Evolutionary conservation across 2,797 vertebrate species (phyloP), one percentile per base, ranked within the genome.

Genomic region (Poeciliopsis turneri): DNA sequence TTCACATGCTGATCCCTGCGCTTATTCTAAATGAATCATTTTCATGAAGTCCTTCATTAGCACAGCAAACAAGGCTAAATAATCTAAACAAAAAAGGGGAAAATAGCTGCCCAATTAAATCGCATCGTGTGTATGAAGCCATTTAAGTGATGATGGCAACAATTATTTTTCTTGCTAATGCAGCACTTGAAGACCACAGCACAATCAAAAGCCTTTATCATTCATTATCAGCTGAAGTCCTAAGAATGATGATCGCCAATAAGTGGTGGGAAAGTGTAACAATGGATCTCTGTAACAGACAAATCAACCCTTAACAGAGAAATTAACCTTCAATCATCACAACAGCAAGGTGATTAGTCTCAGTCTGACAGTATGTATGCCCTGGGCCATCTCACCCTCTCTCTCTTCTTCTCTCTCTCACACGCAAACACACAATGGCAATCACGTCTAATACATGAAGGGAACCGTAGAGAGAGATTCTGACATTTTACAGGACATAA

Each of bases 231-330:
- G 87, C 81, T 85, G 84, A 92, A 87, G 81, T 76, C 82, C 77
- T 90, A 92, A 94, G 89, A 93, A 92, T 84, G 87, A 91, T 92
- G 92, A 94, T 94, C 88, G 91, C 82, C 79, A 84, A 79, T 91
- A 91, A 93, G 91, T 80, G 77, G 82, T 77, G 86, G 80, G 87
- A 89, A 91, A 88, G 81, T 88, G 82, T 82, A 92, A 93, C 91
- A 93, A 92, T 88, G 88, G 75, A 80, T 86, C 78, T 86, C 85
- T 75, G 88, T 86, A 91, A 89, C 87, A 90, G 90, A 90, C 74
- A 87, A 91, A 91, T 92, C 82, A 87, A 85, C 87, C 72, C 84
- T 91, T 84, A 85, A 89, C 85, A 76, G 70, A 86, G 75, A 80
- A 89, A 87, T 89, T 85, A 90, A 83, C 72, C 68, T 72, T 51